Evolutionary conservation across 2,888 invertebrate species (phyloP), one percentile per base, ranked within the genome.

Genomic region (Pristionchus exspectatus): DNA sequence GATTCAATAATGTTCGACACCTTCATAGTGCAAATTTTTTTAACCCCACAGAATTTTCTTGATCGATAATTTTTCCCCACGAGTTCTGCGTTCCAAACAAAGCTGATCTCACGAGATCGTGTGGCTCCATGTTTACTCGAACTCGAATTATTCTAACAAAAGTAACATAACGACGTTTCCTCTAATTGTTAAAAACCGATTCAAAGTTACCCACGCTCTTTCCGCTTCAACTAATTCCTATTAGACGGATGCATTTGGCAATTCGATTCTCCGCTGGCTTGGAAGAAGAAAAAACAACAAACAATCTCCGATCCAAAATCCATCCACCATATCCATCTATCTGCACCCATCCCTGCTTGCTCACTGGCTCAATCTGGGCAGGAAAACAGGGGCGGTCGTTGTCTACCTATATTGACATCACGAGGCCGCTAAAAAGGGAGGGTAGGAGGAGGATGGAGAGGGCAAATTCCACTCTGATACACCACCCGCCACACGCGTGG

Each of bases 391-490:
- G 50, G n/a, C 50, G 44, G 44, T 33, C 74, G 54, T 50, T 81
- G 50, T 81, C 81, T 54, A 81, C 81, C 50, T 30, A 27, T 81
- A 50, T 18, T 81, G 81, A 81, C 27, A 27, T 81, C 81, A 54
- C 44, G 81, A 81, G 50, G 27, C 81, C 3, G 33, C 44, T 50
- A 50, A 50, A 50, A 27, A 10, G n/a, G 27, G 30, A 14, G 69
- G 14, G 30, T 16, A 30, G n/a, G 33, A 33, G 18, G 38, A 7
- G 18, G 27, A 14, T 33, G 30, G 30, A 38, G 18, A 9, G 81
- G 44, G 50, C 81, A 81, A 81, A 81, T 81, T 81, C 81, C 81
- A 81, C 81, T 50, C 72, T 24, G 24, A 38, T 7, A 44, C 44
- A 44, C 44, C 44, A 50, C 44, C 44, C 44, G 44, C 10, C 72